Percentiles rank a stretch among this genome's conserved stretches.
phyloP scores from a whole-genome alignment of 2,797 vertebrate species.

The Eulemur rubriventer region DNA sequence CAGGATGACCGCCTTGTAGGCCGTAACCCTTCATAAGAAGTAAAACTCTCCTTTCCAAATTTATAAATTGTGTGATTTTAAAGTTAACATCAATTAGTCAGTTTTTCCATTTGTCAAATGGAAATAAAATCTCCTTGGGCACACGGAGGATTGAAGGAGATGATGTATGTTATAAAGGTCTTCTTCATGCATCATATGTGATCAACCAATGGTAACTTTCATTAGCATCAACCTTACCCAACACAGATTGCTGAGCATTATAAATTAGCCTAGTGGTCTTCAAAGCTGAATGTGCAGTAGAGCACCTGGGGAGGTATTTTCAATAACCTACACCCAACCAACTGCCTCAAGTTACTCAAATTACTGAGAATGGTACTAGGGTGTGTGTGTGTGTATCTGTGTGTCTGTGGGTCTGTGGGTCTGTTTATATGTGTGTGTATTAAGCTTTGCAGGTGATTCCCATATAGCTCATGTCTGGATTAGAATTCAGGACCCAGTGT shows the following conservation, averaged over 20 bases:
- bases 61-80: neutral
- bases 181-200: neutral
- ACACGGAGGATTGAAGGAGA: neutral
- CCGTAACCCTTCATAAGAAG: neutral
- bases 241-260: neutral
- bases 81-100: neutral
- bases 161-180: rapidly evolving
- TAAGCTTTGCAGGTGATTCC: neutral
- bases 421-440: neutral
- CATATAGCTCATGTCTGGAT: neutral
- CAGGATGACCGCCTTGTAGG: neutral
- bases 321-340: neutral
- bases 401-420: neutral
- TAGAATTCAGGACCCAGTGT: neutral
- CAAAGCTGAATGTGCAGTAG: neutral
- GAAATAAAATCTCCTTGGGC: neutral
- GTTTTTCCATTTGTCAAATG: neutral
- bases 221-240: neutral
- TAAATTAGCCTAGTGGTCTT: neutral
- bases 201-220: neutral
- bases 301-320: neutral
- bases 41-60: neutral
- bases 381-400: neutral
- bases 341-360: neutral
- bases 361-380: neutral